Evolutionary conservation across 2,797 vertebrate genomes (phyloP), one percentile per base, ranked within the genome.

Genomic region (Pseudopleuronectes americanus): DNA sequence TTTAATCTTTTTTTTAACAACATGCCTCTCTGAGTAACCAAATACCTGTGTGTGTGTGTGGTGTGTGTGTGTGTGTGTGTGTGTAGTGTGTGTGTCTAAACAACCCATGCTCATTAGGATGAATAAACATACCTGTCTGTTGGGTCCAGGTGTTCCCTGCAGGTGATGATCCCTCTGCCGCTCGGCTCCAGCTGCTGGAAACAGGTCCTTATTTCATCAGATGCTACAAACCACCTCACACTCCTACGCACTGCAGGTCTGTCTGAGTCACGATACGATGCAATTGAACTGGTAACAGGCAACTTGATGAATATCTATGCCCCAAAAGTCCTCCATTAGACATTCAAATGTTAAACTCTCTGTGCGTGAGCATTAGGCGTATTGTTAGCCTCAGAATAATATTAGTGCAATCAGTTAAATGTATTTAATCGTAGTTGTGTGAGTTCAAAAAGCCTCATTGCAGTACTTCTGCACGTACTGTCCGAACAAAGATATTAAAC

Each of bases 131-230:
- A 89, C 86, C 84, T 90, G 87, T 79, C 73, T 67, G 56, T 70
- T 57, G 64, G 26, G 41, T 65, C 71, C 87, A 89, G 84, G 85
- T 87, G 83, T 87, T 86, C 65, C 41, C 72, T 66, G 68, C 90
- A 92, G 91, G 90, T 92, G 90, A 84, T 84, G 88, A 68, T 94
- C 91, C 86, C 86, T 92, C 84, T 91, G 84, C 91, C 71, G 75
- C 80, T 56, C 69, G 68, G 84, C 85, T 90, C 92, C 92, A 93
- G 93, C 77, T 92, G 92, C 91, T 92, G 93, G 92, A 92, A 94
- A 93, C 87, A 92, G 73, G 89, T 84, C 82, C 88, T 88, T 85
- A 77, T 84, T 73, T 84, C 73, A 80, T 83, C 68, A 78, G 76
- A 65, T 82, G 60, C 78, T 77, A 33, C 64, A 74, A 7, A 59